A percentile compares a stretch with the other conserved stretches of the same genome.
These are phyloP conservation scores for Danaus melanippus DNA, from an alignment of 1,140 invertebrate species.

Conservation along the genomic window DNA sequence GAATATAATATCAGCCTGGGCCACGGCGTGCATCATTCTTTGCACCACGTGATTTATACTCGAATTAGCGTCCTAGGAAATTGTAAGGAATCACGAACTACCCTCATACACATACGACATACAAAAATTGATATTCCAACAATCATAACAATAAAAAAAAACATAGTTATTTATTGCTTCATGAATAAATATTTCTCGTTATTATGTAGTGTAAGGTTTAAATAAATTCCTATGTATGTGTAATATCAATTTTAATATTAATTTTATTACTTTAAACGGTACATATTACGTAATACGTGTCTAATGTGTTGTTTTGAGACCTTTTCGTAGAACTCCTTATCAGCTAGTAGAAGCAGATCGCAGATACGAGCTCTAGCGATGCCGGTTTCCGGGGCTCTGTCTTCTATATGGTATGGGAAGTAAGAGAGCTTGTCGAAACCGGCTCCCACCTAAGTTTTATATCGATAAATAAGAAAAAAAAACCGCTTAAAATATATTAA, in stretches of 20 bases:
- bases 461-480: slow-evolving; percentile 7
- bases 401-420: slow-evolving; percentile 43
- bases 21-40: slow-evolving; percentile 57
- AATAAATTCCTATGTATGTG: no score
- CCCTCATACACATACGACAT: no score
- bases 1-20: slow-evolving; percentile 59
- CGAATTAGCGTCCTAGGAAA: slow-evolving; percentile 41
- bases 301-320: slow-evolving; percentile 3
- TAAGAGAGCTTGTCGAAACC: slow-evolving; percentile 17
- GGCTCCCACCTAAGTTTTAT: slow-evolving; percentile 15
- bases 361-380: slow-evolving; percentile 47
- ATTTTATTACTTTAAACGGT: no score
- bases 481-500: slow-evolving; percentile 2
- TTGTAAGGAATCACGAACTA: no score
- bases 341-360: slow-evolving; percentile 51
- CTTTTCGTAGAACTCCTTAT: slow-evolving; percentile 53
- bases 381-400: slow-evolving; percentile 25
- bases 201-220: no score
- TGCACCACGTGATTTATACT: slow-evolving; percentile 50
- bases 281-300: no score
- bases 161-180: not conserved
- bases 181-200: no score
- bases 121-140: not conserved
- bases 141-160: slow-evolving; percentile 2
- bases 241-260: no score